Conservation (phyloP, 2,888 invertebrate species). For the Smittia aterrima region DNA sequence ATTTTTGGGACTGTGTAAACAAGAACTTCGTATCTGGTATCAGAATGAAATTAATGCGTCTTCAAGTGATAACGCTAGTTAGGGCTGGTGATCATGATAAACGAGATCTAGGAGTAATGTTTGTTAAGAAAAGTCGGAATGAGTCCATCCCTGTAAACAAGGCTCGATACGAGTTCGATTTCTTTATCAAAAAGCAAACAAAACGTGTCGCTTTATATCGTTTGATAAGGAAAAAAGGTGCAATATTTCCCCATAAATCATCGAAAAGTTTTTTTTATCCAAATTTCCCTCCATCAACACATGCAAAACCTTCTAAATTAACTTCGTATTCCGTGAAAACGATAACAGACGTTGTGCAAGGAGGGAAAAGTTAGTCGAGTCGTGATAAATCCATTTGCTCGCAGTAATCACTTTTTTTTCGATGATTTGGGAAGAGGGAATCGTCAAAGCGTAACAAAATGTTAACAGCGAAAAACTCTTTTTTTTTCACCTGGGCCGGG, state of each 20-base stretch:
- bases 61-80: slow-evolving; percentile 26
- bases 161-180: not conserved
- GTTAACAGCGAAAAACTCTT: slow-evolving; percentile 13
- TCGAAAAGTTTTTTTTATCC: not conserved
- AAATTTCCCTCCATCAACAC: not conserved
- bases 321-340: not conserved
- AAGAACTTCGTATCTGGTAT: not conserved
- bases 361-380: not conserved
- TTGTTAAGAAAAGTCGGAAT: not conserved
- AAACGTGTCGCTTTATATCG: not conserved
- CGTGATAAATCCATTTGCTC: slow-evolving; percentile 31
- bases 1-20: slow-evolving; percentile 6
- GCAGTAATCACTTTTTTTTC: slow-evolving; percentile 26
- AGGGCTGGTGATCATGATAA: not conserved
- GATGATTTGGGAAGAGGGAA: not conserved
- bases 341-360: slow-evolving; percentile 18
- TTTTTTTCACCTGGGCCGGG: not conserved
- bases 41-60: slow-evolving; percentile 33
- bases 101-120: not conserved
- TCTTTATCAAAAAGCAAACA: not conserved
- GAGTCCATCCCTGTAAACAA: not conserved
- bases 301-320: not conserved
- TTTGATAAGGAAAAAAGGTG: slow-evolving; percentile 20
- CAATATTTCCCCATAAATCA: slow-evolving; percentile 22
- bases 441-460: slow-evolving; percentile 21